These are phyloP conservation scores for Mongoloraphidia duomilia DNA, from an alignment of 2,888 invertebrate genomes.

Conservation along the genomic window DNA sequence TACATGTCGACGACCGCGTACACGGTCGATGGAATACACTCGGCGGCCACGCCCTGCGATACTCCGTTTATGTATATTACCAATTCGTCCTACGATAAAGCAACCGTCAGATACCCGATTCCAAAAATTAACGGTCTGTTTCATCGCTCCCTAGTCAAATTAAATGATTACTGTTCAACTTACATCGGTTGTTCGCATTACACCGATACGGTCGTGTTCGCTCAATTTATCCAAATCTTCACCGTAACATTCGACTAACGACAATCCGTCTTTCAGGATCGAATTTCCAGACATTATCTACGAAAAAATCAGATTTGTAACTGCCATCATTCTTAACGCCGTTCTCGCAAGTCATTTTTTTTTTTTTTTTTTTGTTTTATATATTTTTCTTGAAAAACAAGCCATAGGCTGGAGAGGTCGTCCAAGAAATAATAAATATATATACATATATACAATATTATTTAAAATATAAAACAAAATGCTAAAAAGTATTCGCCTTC, in stretches of 20 bases:
- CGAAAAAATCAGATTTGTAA: slow-evolving; percentile 9
- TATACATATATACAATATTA: no score
- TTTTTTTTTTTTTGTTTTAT: no score
- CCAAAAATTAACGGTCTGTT: not conserved
- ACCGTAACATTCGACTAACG: slow-evolving; percentile 71
- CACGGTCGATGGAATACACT: slow-evolving; percentile 56
- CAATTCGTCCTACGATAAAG: slow-evolving; percentile 50
- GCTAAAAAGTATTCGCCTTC: no score
- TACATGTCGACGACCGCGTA: slow-evolving; percentile 71
- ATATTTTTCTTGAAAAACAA: no score
- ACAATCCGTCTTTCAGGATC: slow-evolving; percentile 70
- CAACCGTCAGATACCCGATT: slow-evolving; percentile 3
- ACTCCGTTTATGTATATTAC: slow-evolving; percentile 81
- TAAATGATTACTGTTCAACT: slow-evolving; percentile 8
- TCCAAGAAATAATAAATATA: no score
- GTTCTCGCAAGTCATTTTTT: no score
- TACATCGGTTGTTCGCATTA: slow-evolving; percentile 67
- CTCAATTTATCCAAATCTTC: slow-evolving; percentile 67
- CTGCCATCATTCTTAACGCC: no score
- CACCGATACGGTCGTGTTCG: slow-evolving; percentile 72
- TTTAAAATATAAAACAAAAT: no score
- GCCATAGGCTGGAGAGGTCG: no score
- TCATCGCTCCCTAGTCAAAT: not conserved
- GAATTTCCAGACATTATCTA: slow-evolving; percentile 78
- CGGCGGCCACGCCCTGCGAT: slow-evolving; percentile 76